Evolutionary conservation across 1,140 invertebrate species (phyloP), one percentile per base, ranked within the genome.

Genomic region (Drosophila tristis): DNA sequence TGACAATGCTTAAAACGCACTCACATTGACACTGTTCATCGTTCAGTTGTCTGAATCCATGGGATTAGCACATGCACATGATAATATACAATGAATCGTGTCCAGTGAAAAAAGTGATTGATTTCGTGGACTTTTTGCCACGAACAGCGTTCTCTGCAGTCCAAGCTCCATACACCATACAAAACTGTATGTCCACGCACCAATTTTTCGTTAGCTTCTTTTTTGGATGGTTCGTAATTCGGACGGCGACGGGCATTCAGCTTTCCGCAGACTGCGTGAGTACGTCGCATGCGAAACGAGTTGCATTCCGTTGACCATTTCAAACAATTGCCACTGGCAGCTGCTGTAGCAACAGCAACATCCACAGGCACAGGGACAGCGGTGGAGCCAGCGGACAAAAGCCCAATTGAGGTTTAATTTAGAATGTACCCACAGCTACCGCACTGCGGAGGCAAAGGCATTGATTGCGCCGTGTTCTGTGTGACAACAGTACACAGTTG

Each of bases 281-380:
- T 23, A 43, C 59, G 31, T 35, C 31, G 50, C 64, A 77, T 73
- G 48, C 48, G 53, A 91, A 91, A 91, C 90, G 61, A 82, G 90
- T 87, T 78, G 77, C 90, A 91, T 91, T 91, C 90, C 90, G 57
- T 74, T 91, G 90, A 91, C 90, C 90, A 91, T 91, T 91, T 91
- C 79, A 79, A 89, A 82, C 67, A 87, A 76, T 82, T 66, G 79
- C 49, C 71, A 70, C 42, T 67, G 74, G 65, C 74, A 62, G 61
- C 72, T 71, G 59, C 65, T 48, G 16, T 55, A 58, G 20, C 23
- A 9, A 44, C 47, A 48, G 20, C 50, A 23, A 35, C 49, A 43
- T 11, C 35, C 35, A 39, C 35, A 5, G 49, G 49, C 50, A 15
- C 50, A 15, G 45, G 45, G 9, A 9, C 45, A 9, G 39, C 9